Base-by-base conservation (phyloP, 1,140 invertebrate species). In the Daktulosphaira vitifoliae region DNA sequence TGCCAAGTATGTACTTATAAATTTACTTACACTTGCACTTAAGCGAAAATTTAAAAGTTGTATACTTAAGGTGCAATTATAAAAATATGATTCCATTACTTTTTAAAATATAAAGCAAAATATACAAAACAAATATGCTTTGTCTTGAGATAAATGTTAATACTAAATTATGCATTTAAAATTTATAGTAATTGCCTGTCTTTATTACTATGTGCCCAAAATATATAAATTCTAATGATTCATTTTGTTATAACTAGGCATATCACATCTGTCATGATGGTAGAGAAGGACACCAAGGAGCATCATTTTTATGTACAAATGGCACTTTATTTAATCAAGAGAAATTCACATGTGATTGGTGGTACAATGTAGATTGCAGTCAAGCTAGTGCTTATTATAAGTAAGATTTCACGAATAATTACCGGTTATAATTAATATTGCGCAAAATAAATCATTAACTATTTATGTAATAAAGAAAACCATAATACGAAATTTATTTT, bases 301-400 rank as follows among this genome's bases (percentile, higher is more conserved):
- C 86, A 0, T 80, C 82, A 0, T 92, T 93, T 73, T 81, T 93
- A 0, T 93, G 91, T 73, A 84, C 89, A 4, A 91, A 92, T 71
- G 90, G 90, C 0, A 93, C 91, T 0, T 77, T 93, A 49, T 94
- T 92, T 73, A 90, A 90, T 72, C 90, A 93, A 72, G 79, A 84
- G 44, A 86, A 89, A 71, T 91, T 92, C 69, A 81, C 87, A 23
- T 93, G 91, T 70, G 90, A 93, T 72, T 93, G 90, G 89, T 92
- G 89, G 90, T 92, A 91, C 76, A 92, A 92, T 72, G 90, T 92
- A 0, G 84, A 92, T 71, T 92, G 84, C 69, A 79, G 78, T 8
- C 80, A 85, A 70, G 86, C 87, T 22, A 77, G 78, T 3, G 74
- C 76, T 50, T 75, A 81, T 53, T 87, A 86, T 74, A 81, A 78